These are phyloP conservation scores for Drosophila falleni DNA, from an alignment of 2,888 invertebrate species.

Conservation along the genomic window DNA sequence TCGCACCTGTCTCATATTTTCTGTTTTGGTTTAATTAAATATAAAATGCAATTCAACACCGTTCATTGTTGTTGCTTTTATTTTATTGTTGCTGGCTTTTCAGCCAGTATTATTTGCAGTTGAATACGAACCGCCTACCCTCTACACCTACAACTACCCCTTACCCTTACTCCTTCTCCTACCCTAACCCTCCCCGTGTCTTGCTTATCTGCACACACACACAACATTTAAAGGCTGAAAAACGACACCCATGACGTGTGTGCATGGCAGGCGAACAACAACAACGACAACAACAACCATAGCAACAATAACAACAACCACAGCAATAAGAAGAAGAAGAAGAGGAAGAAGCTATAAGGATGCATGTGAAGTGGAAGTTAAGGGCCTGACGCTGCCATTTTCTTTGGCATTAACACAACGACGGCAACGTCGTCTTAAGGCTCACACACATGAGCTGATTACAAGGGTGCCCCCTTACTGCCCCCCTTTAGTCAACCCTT, in stretches of 20 bases:
- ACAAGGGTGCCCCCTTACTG: conserved; percentile 30
- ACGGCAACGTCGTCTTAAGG: conserved; percentile 41
- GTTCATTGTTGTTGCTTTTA: conserved; percentile 51
- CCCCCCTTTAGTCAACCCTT: neutral
- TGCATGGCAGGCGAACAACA: conserved; percentile 6
- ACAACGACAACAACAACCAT: conserved; percentile 28
- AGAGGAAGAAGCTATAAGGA: conserved; percentile 65
- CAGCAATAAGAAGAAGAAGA: conserved; percentile 6
- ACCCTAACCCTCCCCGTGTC: neutral
- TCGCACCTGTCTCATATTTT: conserved; percentile 38
- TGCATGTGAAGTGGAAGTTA: conserved; percentile 63
- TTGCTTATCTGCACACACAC: conserved; percentile 36
- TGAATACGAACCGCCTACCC: neutral
- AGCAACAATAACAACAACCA: conserved; percentile 26
- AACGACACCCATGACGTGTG: conserved; percentile 58
- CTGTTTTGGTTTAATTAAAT: conserved; percentile 68
- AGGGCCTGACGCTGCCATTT: conserved; percentile 61
- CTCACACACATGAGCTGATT: conserved; percentile 62
- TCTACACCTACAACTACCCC: neutral
- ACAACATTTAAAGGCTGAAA: conserved; percentile 37
- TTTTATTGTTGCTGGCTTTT: conserved; percentile 20
- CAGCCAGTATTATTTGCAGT: conserved; percentile 27
- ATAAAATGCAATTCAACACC: conserved; percentile 66
- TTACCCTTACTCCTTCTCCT: neutral
- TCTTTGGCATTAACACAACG: conserved; percentile 43